Evolutionary conservation across 2,113 vertebrate genomes (phyloP).

Genomic region (Sapayoa aenigma): DNA sequence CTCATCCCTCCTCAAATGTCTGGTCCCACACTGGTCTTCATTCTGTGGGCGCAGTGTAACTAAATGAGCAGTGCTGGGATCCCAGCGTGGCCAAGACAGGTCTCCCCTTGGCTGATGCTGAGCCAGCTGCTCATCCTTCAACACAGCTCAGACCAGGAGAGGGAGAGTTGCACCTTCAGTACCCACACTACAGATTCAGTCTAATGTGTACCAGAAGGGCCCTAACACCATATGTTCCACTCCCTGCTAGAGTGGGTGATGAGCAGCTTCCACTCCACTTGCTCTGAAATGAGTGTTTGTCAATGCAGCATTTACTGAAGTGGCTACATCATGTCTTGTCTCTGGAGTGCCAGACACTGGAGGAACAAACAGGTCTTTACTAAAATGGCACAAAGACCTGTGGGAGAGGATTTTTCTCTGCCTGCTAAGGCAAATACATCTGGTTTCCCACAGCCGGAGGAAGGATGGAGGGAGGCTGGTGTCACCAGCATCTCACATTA

Average conservation of each 20-base stretch:
- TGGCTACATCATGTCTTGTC: neutral
- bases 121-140: neutral
- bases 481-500: neutral
- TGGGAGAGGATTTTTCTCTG: neutral
- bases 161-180: neutral
- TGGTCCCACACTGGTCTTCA: rapidly evolving
- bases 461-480: neutral
- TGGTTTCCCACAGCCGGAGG: neutral
- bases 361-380: neutral
- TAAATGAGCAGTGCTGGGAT: neutral
- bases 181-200: neutral
- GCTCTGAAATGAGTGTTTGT: neutral
- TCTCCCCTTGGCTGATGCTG: neutral
- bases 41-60: neutral
- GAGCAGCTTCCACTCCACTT: neutral
- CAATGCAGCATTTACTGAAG: neutral
- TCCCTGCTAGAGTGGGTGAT: neutral
- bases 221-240: neutral
- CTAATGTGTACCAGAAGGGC: neutral
- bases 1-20: neutral
- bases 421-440: neutral
- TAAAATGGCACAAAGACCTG: neutral
- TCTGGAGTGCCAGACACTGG: neutral
- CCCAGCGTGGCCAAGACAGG: rapidly evolving
- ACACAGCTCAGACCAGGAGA: neutral